Base-by-base conservation (phyloP, 2,888 invertebrate species). In the Eurois occulta region DNA sequence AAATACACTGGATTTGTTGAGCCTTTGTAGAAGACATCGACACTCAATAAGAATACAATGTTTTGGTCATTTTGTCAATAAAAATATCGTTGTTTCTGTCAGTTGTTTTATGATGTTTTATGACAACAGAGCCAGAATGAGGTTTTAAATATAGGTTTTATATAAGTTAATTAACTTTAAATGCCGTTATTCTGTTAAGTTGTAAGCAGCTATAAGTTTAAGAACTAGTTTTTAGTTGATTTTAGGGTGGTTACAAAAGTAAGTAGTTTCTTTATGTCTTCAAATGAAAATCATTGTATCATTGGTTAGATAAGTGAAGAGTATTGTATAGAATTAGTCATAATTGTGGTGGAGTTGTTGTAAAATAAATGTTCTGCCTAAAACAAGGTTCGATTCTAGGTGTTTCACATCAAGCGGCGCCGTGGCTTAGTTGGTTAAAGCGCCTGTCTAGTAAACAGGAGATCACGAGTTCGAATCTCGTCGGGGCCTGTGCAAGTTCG, bases 391-490 rank as follows among this genome's bases (percentile, higher is more conserved):
- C 38, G 16, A 41, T 32, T 55, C 5, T 64, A 81, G 1, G 18
- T 7, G 5, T 13, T 0, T 0, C 0, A 0, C 0, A 1, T 0
- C 4, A 83, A 78, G 81, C 70, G 94, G 95, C 95, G 94, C 95
- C 95, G 95, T 95, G 95, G 96, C 95, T 95, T 95, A 95, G 94
- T 95, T 95, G 95, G 95, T 95, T 95, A 95, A 95, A 95, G 95
- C 96, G 95, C 96, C 96, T 96, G 96, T 96, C 95, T 95, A 95
- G 95, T 96, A 95, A 95, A 96, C 96, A 96, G 95, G 95, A 96
- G 95, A 96, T 95, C 95, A 91, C 89, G 95, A 95, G 95, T 96
- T 96, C 95, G 95, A 96, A 96, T 95, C 95, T 95, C 95, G 95
- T 91, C 95, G 95, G 95, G 94, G 95, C 96, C 95, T 95, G 41